Evolutionary conservation across 1,140 invertebrate genomes (phyloP).

Genomic region (Calosoma granatense): DNA sequence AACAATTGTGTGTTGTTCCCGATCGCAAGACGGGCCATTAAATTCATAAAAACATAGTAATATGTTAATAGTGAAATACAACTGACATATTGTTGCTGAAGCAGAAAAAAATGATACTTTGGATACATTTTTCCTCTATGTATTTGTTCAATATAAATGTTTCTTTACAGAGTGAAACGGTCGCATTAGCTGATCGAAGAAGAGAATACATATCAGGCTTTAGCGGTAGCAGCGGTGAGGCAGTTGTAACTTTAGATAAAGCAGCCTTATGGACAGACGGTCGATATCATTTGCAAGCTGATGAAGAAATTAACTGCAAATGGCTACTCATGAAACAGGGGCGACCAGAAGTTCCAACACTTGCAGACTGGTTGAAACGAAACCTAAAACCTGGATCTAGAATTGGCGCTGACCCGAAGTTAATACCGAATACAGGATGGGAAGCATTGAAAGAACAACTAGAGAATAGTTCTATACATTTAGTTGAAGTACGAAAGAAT

Average conservation of each 20-base stretch:
- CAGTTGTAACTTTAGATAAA: conserved; percentile 60
- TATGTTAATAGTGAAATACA: no score
- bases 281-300: conserved; percentile 69
- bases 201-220: conserved; percentile 79
- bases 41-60: no score
- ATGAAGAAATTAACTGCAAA: conserved; percentile 63
- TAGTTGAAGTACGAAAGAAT: conserved; percentile 60
- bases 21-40: no score
- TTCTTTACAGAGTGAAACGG: conserved; percentile 45
- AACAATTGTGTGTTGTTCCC: no score
- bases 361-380: conserved; percentile 53
- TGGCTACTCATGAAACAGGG: conserved; percentile 72
- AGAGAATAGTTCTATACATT: conserved; percentile 39
- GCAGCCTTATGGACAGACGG: conserved; percentile 86
- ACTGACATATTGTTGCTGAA: no score
- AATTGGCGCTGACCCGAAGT: conserved; percentile 75
- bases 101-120: no score
- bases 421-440: conserved; percentile 57
- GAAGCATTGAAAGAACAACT: conserved; percentile 31
- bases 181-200: conserved; percentile 64
- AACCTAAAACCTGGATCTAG: conserved; percentile 51
- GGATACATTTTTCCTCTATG: no score
- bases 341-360: conserved; percentile 41
- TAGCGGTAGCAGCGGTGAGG: conserved; percentile 69
- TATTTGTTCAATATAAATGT: no score